Evolutionary conservation across 2,113 vertebrate genomes (phyloP).

Genomic region (Neodon shergylaensis): DNA sequence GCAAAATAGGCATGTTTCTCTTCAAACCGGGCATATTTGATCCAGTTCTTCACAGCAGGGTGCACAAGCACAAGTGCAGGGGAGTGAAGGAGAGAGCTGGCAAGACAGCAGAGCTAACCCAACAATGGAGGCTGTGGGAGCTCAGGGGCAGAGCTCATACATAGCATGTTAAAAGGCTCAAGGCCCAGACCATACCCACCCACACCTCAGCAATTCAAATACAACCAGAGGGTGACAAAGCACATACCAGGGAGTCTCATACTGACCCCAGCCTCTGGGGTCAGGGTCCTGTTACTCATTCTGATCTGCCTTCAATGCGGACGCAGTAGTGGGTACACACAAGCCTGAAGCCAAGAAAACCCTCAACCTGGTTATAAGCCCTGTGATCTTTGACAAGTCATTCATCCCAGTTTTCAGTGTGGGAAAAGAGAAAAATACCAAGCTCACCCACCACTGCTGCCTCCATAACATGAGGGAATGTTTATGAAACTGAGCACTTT

Average conservation of each 20-base stretch:
- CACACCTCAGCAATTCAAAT: not conserved
- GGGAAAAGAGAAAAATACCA: not conserved
- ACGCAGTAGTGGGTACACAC: not conserved
- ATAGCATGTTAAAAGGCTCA: not conserved
- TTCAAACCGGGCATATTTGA: slow-evolving; percentile 98
- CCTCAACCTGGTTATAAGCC: not conserved
- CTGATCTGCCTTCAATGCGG: not conserved
- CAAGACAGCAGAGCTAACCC: not conserved
- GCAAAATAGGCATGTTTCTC: slow-evolving; percentile 96
- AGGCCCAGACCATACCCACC: no score
- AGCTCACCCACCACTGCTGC: not conserved
- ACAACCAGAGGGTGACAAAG: fast-evolving
- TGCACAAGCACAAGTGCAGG: slow-evolving; percentile 94
- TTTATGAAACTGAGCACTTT: slow-evolving; percentile 1
- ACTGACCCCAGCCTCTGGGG: not conserved
- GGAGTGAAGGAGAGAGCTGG: slow-evolving; percentile 84
- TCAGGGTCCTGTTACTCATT: fast-evolving
- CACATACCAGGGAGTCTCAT: not conserved
- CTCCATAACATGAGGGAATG: not conserved
- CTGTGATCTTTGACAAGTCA: not conserved
- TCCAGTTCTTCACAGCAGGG: slow-evolving; percentile 98
- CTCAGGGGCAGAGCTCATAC: not conserved
- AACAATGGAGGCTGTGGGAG: not conserved
- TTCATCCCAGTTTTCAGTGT: not conserved
- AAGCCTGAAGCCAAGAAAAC: not conserved